Conservation (phyloP, 2,888 invertebrate genomes). For the Smittia aterrima region DNA sequence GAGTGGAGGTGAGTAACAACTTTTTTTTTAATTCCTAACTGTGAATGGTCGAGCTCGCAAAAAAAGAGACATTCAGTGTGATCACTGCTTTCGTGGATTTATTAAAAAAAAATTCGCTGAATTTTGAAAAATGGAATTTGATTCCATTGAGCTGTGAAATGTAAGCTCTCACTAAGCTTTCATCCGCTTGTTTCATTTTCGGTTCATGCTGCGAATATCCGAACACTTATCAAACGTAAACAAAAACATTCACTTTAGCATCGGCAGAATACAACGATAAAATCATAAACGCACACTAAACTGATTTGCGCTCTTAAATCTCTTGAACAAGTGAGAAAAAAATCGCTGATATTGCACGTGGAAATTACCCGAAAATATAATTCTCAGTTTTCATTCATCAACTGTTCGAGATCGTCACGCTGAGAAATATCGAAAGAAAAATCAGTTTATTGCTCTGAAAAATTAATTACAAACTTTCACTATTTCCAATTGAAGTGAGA, state of each 20-base stretch:
- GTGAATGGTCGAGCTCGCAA: not conserved
- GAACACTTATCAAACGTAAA: no score
- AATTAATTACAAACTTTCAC: no score
- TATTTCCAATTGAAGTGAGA: no score
- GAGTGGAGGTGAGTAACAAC: conserved; percentile 76
- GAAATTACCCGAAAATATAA: conserved; percentile 14
- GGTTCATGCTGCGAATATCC: no score
- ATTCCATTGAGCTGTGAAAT: no score
- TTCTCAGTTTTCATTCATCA: conserved; percentile 32
- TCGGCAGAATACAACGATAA: no score
- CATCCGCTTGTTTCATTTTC: no score
- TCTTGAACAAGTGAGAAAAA: not conserved
- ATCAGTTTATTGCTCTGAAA: not conserved
- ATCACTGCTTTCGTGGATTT: no score
- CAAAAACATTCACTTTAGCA: no score
- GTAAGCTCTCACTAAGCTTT: no score
- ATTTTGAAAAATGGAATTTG: no score
- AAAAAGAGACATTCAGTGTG: not conserved
- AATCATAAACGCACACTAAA: not conserved
- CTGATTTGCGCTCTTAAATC: not conserved
- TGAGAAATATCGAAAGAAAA: not conserved
- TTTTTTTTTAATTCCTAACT: not conserved
- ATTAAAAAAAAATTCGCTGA: no score
- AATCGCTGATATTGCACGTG: conserved; percentile 5
- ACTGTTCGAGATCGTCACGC: conserved; percentile 24